Evolutionary conservation across 2,113 vertebrate genomes (phyloP), one percentile per base, ranked within the genome.

Genomic region (Ardeotis arabs): DNA sequence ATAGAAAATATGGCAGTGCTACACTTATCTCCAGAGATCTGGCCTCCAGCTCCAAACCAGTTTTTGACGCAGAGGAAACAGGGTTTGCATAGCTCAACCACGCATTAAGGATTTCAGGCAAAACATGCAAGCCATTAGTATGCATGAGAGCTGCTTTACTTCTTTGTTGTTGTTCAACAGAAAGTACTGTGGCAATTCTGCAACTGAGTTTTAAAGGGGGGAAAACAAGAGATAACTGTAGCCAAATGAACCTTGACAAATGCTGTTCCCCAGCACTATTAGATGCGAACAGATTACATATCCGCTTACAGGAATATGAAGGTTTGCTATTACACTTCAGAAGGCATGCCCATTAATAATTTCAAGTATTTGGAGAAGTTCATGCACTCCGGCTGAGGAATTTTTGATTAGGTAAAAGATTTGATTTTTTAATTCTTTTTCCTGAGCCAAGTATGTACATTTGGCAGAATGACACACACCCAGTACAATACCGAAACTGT

Each of bases 231-330:
- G 69, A 69, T 73, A 84, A 87, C 63, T 93, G 89, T 15, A 73
- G 89, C 37, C 52, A 84, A 97, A 84, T 41, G 86, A 92, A 87
- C 95, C 80, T 31, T 94, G 91, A 87, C 86, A 83, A 93, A 92
- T 66, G 45, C 68, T 73, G 53, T 66, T 95, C 52, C 50, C 53
- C 0, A 0, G n/a, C 35, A 7, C 18, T 39, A 6, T 25, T 31
- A 76, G 89, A 96, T 79, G 80, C 23, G 28, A 96, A 82, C 31
- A 91, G 84, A 91, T 92, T 84, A 92, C 73, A n/a, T 91, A 63
- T 44, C 35, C 4, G 7, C 58, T 89, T 87, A 76, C 52, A 92
- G 73, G 22, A 91, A 77, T 53, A 53, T 2, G 33, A 45, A 93
- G 27, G 78, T 87, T 96, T 90, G 68, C 59, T 79, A 35, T 92